Percentiles rank a stretch among this genome's conserved stretches.
These are phyloP conservation scores for Harmothoe impar DNA, from an alignment of 2,888 invertebrate genomes.

Conservation along the genomic window DNA sequence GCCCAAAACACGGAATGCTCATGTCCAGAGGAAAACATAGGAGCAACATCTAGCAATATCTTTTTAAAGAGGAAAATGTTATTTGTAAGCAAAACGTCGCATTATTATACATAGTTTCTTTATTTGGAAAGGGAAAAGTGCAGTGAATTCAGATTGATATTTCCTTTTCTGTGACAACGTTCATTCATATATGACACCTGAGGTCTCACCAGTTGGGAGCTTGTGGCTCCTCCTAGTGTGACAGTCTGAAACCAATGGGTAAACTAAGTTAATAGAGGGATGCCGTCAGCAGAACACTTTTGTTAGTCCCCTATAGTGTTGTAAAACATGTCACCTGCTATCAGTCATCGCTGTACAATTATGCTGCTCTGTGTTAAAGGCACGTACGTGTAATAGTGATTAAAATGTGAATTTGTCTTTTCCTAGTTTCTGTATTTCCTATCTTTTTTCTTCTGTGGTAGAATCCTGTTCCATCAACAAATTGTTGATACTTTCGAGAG, in stretches of 20 bases:
- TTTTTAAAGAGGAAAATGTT: neutral
- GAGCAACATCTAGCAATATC: neutral
- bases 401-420: conserved; percentile 42
- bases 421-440: neutral
- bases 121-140: too few relatives aligned
- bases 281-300: neutral
- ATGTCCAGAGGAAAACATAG: neutral
- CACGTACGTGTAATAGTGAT: conserved; percentile 17
- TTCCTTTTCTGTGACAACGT: neutral
- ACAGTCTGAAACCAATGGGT: neutral
- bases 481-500: too few relatives aligned
- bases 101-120: too few relatives aligned
- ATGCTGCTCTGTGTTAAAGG: neutral
- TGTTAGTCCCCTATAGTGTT: neutral
- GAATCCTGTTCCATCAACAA: too few relatives aligned
- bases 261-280: neutral
- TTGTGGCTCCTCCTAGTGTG: neutral
- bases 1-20: neutral
- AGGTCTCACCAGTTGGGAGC: neutral
- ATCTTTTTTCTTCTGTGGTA: too few relatives aligned
- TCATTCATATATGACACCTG: neutral
- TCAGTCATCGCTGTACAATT: conserved; percentile 48
- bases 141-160: too few relatives aligned
- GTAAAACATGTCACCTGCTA: neutral
- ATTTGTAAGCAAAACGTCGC: neutral